Evolutionary conservation across 1,140 invertebrate genomes (phyloP).

Genomic region (Amyelois transitella): DNA sequence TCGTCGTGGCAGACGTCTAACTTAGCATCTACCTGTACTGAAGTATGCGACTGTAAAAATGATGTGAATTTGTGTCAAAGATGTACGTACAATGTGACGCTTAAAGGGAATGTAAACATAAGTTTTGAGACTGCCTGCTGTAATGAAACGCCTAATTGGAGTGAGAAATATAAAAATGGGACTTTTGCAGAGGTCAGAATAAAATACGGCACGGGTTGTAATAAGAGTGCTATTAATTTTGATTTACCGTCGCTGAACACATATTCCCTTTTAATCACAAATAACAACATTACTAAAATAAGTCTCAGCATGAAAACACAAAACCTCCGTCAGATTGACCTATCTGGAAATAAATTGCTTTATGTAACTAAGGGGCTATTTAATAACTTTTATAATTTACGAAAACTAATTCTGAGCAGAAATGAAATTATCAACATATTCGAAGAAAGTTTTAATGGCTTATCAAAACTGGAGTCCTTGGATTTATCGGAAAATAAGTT

Average conservation of each 20-base stretch:
- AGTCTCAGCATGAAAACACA: slow-evolving; percentile 38
- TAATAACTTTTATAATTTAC: slow-evolving; percentile 52
- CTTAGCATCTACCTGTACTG: slow-evolving; percentile 40
- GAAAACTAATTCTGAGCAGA: slow-evolving; percentile 58
- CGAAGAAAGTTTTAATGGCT: slow-evolving; percentile 66
- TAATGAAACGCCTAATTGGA: slow-evolving; percentile 24
- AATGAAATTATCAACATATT: slow-evolving; percentile 58
- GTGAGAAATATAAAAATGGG: slow-evolving; percentile 39
- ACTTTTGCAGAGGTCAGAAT: slow-evolving; percentile 40
- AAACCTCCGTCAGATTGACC: slow-evolving; percentile 58
- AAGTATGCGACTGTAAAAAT: slow-evolving; percentile 36
- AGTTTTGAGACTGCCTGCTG: slow-evolving; percentile 39
- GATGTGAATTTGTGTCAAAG: slow-evolving; percentile 33
- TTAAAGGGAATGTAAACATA: slow-evolving; percentile 43
- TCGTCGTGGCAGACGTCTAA: slow-evolving; percentile 42
- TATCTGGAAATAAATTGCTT: slow-evolving; percentile 63
- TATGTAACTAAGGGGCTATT: slow-evolving; percentile 54
- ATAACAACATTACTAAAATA: slow-evolving; percentile 56
- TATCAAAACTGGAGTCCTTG: slow-evolving; percentile 72
- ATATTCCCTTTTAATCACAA: slow-evolving; percentile 45
- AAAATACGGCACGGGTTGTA: slow-evolving; percentile 39
- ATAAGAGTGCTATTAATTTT: slow-evolving; percentile 39
- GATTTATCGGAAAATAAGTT: slow-evolving; percentile 79
- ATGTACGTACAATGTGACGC: slow-evolving; percentile 51
- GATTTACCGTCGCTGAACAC: slow-evolving; percentile 48